Conservation (phyloP, 1,140 invertebrate genomes). For the Drosophila watanabei region DNA sequence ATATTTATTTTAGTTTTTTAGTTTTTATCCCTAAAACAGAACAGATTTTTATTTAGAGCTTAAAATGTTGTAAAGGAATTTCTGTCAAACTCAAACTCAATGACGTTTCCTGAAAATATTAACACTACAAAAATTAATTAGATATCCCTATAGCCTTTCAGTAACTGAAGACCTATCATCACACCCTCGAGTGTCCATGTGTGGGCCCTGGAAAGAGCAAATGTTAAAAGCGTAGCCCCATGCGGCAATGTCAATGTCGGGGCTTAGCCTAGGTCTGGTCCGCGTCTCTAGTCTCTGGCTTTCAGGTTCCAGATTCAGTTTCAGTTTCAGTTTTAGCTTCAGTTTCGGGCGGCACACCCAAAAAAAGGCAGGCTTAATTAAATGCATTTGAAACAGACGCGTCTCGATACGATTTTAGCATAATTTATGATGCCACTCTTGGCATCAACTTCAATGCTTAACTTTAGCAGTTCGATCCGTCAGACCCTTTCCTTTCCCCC, state of each 20-base stretch:
- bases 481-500: not conserved
- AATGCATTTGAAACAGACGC: constrained; percentile 61
- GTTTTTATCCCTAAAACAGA: not conserved
- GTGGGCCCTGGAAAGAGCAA: constrained; percentile 39
- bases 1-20: not conserved
- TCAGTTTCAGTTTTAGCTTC: constrained; percentile 7
- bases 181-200: constrained; percentile 15
- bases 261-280: constrained; percentile 31
- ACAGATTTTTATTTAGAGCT: not conserved
- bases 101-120: too few species aligned
- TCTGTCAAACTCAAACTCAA: not conserved
- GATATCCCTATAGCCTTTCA: not conserved
- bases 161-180: not conserved
- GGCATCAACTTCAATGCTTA: constrained; percentile 36
- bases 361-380: constrained; percentile 66
- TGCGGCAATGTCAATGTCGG: constrained; percentile 63
- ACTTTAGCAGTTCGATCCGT: constrained; percentile 50
- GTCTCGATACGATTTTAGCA: constrained; percentile 65
- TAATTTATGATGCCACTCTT: constrained; percentile 72
- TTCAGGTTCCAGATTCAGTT: constrained; percentile 32
- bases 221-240: constrained; percentile 48
- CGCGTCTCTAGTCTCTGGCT: constrained; percentile 12
- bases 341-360: constrained; percentile 65
- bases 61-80: not conserved
- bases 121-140: too few species aligned